Percentiles rank a stretch among this genome's conserved stretches.
These are phyloP conservation scores for Pelmatolapia mariae DNA, from an alignment of 2,113 vertebrate species.

Conservation along the genomic window DNA sequence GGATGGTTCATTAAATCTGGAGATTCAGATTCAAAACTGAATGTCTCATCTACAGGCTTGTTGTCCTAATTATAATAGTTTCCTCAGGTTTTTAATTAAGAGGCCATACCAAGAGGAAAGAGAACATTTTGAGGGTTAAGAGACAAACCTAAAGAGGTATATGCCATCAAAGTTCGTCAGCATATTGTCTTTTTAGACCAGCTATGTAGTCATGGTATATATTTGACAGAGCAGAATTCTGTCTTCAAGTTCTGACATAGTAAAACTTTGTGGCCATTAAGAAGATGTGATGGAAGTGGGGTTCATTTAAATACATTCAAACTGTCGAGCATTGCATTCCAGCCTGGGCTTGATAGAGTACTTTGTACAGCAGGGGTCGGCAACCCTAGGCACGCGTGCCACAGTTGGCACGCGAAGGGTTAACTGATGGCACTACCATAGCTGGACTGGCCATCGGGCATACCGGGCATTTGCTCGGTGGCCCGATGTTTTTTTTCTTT, in stretches of 20 bases:
- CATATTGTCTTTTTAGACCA: not conserved
- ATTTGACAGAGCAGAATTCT: not conserved
- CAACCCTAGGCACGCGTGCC: no score
- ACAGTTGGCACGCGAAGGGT: no score
- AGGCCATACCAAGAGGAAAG: accelerated
- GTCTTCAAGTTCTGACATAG: not conserved
- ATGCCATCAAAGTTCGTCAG: not conserved
- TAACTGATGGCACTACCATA: no score
- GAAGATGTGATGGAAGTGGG: not conserved
- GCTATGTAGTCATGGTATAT: not conserved
- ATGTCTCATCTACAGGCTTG: not conserved
- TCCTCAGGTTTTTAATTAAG: not conserved
- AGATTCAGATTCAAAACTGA: not conserved
- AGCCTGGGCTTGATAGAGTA: not conserved
- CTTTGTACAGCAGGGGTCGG: not conserved
- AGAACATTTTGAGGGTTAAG: not conserved
- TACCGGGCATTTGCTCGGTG: no score
- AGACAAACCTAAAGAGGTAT: not conserved
- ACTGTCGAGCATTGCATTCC: not conserved
- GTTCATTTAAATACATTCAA: not conserved
- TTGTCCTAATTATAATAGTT: not conserved
- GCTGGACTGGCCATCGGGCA: no score
- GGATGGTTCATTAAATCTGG: not conserved
- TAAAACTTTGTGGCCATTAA: not conserved
- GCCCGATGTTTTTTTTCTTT: no score